Conservation (phyloP, 2,113 vertebrate species). For the Morone saxatilis region DNA sequence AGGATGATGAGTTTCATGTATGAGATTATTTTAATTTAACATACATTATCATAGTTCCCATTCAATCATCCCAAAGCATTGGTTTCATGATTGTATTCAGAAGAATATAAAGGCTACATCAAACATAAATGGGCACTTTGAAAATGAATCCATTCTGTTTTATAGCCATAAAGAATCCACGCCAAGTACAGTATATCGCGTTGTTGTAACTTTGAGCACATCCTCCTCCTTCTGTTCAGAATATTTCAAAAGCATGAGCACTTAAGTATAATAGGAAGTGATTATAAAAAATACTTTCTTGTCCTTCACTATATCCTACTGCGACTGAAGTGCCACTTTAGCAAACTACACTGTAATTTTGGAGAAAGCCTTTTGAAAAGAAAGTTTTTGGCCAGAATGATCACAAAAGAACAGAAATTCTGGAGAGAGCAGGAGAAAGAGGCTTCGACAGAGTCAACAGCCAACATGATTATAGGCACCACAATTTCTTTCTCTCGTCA, state of each 20-base stretch:
- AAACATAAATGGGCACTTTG: conserved; percentile 12
- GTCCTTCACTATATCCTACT: conserved; percentile 17
- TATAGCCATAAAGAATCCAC: conserved; percentile 13
- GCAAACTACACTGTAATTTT: conserved; percentile 41
- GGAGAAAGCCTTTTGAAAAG: conserved; percentile 19
- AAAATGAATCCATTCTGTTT: background rate
- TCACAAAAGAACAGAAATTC: conserved; percentile 3
- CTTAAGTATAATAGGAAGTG: conserved; percentile 51
- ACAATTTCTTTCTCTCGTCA: conserved; percentile 12
- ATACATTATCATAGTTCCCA: conserved; percentile 30
- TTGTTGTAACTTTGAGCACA: conserved; percentile 25
- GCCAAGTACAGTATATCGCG: conserved; percentile 20
- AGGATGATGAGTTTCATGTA: conserved; percentile 32
- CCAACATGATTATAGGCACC: conserved; percentile 13
- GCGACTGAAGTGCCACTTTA: conserved; percentile 38
- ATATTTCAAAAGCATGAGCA: conserved; percentile 21
- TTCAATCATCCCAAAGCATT: conserved; percentile 23
- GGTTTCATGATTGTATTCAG: conserved; percentile 23
- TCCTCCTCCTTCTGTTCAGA: conserved; percentile 3
- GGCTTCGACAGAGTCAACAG: background rate
- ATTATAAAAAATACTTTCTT: conserved; percentile 42
- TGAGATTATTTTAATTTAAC: background rate
- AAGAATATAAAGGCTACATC: conserved; percentile 35
- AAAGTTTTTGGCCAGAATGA: background rate
- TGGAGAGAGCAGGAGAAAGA: background rate